Evolutionary conservation across 1,140 invertebrate species (phyloP).

Genomic region (Drosophila gunungcola): DNA sequence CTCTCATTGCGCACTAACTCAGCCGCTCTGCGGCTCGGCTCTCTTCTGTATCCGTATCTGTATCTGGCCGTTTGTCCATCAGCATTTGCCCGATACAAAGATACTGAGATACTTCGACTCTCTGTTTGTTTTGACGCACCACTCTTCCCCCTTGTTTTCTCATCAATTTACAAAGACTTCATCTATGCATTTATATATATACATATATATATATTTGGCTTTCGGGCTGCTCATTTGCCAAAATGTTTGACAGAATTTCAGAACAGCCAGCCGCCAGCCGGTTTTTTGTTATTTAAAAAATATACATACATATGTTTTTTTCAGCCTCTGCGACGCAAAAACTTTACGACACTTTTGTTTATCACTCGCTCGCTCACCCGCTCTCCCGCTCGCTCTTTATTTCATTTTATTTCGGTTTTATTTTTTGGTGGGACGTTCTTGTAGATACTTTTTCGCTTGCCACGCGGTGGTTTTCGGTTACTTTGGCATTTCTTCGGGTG

Average conservation of each 20-base stretch:
- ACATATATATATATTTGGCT: constrained; percentile 16
- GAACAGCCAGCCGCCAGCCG: constrained; percentile 8
- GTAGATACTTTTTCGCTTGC: constrained; percentile 64
- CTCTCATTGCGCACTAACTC: constrained; percentile 12
- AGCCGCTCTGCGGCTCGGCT: constrained; percentile 2
- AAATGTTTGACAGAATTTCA: constrained; percentile 42
- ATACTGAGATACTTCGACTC: constrained; percentile 30
- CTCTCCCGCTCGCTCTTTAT: constrained; percentile 28
- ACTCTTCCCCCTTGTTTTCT: constrained; percentile 31
- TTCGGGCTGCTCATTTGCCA: constrained; percentile 34
- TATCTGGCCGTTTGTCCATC: constrained; percentile 23
- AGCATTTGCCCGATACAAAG: constrained; percentile 55
- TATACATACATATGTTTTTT: constrained; percentile 20
- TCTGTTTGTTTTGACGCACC: constrained; percentile 80
- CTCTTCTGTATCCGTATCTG: constrained; percentile 36
- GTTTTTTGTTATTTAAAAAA: constrained; percentile 29
- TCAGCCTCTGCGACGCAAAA: constrained; percentile 71
- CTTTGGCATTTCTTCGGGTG: constrained; percentile 26
- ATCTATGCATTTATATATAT: constrained; percentile 47
- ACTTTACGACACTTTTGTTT: constrained; percentile 73
- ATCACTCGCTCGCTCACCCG: constrained; percentile 15
- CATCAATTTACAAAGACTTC: constrained; percentile 59
- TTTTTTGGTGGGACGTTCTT: constrained; percentile 54
- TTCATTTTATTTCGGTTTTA: constrained; percentile 18
- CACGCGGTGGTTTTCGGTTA: constrained; percentile 60